A percentile compares a stretch with the other conserved stretches of the same genome.
phyloP scores from a whole-genome alignment of 2,113 vertebrate genomes.

The Dicentrarchus labrax region DNA sequence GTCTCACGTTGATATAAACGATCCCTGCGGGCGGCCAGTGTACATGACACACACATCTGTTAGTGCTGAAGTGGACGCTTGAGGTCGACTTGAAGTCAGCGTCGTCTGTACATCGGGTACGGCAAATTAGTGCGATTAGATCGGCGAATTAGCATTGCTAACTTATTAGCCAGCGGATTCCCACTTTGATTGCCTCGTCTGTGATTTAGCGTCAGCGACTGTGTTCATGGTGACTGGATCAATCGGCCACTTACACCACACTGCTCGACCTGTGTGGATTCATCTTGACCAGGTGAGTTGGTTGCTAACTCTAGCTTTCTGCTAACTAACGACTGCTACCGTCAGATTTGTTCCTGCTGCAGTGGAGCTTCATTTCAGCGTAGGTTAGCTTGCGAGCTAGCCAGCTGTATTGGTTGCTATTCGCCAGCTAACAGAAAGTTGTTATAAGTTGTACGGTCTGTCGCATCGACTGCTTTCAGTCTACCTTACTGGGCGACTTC shows the following conservation, averaged over 20 bases:
- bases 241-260: not conserved
- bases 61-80: not conserved
- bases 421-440: conserved; percentile 59
- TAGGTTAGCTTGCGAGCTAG: conserved; percentile 42
- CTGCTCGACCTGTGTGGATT: conserved; percentile 38
- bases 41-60: conserved; percentile 16
- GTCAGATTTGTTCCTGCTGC: not conserved
- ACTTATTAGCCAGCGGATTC: conserved; percentile 50
- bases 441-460: conserved; percentile 61
- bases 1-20: conserved; percentile 18
- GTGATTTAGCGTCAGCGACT: conserved; percentile 60
- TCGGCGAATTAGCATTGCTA: conserved; percentile 70
- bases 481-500: not conserved
- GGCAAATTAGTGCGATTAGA: conserved; percentile 37
- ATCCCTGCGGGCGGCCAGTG: not conserved
- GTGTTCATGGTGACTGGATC: conserved; percentile 36
- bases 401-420: conserved; percentile 21
- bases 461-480: conserved; percentile 51
- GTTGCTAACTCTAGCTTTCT: conserved; percentile 9
- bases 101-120: not conserved
- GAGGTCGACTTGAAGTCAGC: not conserved
- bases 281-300: conserved; percentile 70
- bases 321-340: conserved; percentile 12
- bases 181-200: conserved; percentile 68
- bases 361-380: too few relatives aligned